phyloP scores from a whole-genome alignment of 2,113 vertebrate species.

The Probosciger aterrimus region DNA sequence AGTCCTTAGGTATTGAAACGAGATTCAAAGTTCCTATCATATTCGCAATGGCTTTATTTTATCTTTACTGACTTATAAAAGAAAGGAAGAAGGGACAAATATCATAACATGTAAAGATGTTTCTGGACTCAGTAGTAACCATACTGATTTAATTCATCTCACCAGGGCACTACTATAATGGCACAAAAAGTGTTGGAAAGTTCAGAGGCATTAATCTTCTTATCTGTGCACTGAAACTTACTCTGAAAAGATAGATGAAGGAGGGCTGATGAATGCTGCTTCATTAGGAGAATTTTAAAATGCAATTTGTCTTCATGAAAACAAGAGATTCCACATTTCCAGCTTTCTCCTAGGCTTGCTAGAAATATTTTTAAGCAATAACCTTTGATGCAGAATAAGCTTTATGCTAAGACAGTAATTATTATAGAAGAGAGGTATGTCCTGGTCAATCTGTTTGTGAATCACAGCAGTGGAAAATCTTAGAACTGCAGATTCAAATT shows the following conservation, averaged over 20 bases:
- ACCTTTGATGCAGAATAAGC: slow-evolving; percentile 49
- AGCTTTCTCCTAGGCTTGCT: slow-evolving; percentile 53
- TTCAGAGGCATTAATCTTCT: slow-evolving; percentile 77
- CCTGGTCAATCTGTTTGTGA: slow-evolving; percentile 22
- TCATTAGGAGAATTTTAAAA: slow-evolving; percentile 81
- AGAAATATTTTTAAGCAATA: slow-evolving; percentile 67
- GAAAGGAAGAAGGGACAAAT: slow-evolving; percentile 20
- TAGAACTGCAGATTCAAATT: neutral
- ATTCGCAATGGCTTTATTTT: neutral
- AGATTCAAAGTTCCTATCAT: neutral
- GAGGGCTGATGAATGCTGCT: slow-evolving; percentile 73
- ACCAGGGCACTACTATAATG: slow-evolving; percentile 27
- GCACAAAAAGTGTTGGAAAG: slow-evolving; percentile 68
- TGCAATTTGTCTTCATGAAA: slow-evolving; percentile 78
- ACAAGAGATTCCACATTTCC: slow-evolving; percentile 70
- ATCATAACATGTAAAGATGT: slow-evolving; percentile 47
- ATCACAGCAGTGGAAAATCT: neutral
- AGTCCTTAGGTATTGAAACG: neutral
- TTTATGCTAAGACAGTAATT: slow-evolving; percentile 12
- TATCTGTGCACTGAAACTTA: slow-evolving; percentile 70
- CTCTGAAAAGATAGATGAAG: slow-evolving; percentile 74
- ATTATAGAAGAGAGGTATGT: neutral
- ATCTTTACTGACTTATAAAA: neutral
- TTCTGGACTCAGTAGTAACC: slow-evolving; percentile 49
- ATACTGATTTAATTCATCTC: slow-evolving; percentile 62